Percentiles rank a stretch among this genome's conserved stretches.
Conservation (phyloP, 2,888 invertebrate genomes). For the Aphidoletes aphidimyza region DNA sequence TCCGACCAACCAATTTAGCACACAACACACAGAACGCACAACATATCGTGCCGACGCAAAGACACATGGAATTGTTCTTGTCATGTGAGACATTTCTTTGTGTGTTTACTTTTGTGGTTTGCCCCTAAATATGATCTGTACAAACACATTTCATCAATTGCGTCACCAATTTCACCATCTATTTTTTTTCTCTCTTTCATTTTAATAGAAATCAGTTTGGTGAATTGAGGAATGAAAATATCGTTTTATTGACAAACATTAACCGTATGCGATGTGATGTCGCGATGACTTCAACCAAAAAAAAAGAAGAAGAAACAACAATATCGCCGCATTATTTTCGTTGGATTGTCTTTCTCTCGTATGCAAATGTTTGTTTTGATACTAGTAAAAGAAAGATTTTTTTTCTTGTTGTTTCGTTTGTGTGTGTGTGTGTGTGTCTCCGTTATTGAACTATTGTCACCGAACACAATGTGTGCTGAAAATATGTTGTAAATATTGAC, state of each 20-base stretch:
- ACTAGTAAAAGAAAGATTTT: background rate
- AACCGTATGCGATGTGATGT: too few species aligned
- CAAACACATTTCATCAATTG: too few species aligned
- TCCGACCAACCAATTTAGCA: too few species aligned
- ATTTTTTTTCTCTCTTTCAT: too few species aligned
- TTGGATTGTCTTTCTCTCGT: background rate
- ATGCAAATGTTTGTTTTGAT: background rate
- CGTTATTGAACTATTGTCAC: background rate
- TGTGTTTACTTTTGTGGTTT: background rate
- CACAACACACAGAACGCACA: background rate
- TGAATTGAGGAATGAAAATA: too few species aligned
- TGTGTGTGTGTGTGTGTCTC: too few species aligned
- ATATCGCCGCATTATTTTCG: background rate
- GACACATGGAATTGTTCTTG: background rate
- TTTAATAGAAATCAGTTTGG: too few species aligned
- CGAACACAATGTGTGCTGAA: constrained; percentile 1
- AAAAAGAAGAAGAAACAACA: background rate
- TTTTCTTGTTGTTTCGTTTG: background rate
- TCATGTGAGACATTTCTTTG: background rate
- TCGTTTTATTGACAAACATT: too few species aligned
- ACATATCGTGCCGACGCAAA: background rate
- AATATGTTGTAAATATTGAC: constrained; percentile 13
- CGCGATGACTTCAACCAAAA: too few species aligned
- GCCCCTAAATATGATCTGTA: too few species aligned
- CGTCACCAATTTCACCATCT: too few species aligned